Conservation (phyloP, 2,113 vertebrate species). For the Carlito syrichta region DNA sequence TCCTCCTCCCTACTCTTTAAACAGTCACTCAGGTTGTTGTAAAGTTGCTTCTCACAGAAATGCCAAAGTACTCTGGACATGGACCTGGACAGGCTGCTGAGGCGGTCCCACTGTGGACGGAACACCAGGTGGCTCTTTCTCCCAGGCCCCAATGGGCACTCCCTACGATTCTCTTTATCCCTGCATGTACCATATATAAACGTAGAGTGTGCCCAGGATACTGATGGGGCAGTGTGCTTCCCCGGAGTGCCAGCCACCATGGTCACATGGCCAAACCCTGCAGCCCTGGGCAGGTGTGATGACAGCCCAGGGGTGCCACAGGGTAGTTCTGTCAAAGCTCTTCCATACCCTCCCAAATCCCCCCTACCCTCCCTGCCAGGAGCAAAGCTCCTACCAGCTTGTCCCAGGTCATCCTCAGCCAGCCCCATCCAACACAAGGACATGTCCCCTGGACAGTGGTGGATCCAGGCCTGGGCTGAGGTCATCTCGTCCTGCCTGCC, state of each 20-base stretch:
- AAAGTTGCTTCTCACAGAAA: slow-evolving; percentile 4
- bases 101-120: fast-evolving
- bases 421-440: no score
- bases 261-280: not conserved
- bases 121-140: not conserved
- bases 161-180: not conserved
- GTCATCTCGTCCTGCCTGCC: not conserved
- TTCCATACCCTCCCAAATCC: no score
- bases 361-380: no score
- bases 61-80: not conserved
- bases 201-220: not conserved
- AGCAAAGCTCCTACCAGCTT: not conserved
- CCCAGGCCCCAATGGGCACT: fast-evolving
- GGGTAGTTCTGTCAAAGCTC: no score
- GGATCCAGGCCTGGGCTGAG: not conserved
- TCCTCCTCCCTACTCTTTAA: not conserved
- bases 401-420: no score
- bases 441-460: slow-evolving; percentile 12
- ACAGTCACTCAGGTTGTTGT: slow-evolving; percentile 35
- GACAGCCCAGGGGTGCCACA: no score
- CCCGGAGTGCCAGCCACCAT: not conserved
- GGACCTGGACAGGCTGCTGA: not conserved
- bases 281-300: not conserved
- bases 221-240: fast-evolving
- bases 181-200: not conserved